Conservation (phyloP, 2,113 vertebrate genomes). For the Corythornis vintsioides region DNA sequence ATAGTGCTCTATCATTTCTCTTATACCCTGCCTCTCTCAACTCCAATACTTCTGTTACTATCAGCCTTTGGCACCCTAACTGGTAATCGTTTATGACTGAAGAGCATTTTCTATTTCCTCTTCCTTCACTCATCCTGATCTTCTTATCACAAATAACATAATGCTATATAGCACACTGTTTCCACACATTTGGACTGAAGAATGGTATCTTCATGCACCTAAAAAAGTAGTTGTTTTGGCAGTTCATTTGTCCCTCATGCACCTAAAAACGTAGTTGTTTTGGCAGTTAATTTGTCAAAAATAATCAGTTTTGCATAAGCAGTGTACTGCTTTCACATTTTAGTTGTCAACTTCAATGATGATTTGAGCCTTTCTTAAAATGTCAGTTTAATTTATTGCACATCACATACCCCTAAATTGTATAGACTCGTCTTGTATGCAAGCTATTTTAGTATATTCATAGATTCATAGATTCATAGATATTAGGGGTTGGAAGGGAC, state of each 20-base stretch:
- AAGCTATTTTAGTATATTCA: neutral
- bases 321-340: neutral
- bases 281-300: constrained; percentile 22
- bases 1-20: neutral
- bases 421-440: neutral
- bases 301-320: neutral
- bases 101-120: constrained; percentile 30
- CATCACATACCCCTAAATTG: neutral
- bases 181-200: neutral
- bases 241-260: neutral
- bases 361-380: neutral
- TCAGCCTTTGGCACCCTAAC: neutral
- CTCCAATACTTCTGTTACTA: neutral
- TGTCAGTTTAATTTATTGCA: neutral
- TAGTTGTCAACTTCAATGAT: neutral
- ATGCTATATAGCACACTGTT: neutral
- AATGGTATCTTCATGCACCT: neutral
- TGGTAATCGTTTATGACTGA: constrained; percentile 27
- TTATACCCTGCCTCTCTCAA: neutral
- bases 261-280: neutral
- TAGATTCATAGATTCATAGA: no score
- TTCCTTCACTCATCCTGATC: constrained; percentile 9
- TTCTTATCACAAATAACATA: constrained; percentile 17
- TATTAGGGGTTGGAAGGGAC: no score
- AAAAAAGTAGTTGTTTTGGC: neutral